A percentile compares a stretch with the other conserved stretches of the same genome.
Evolutionary conservation across 2,113 vertebrate species (phyloP).

Genomic region (Meles meles): DNA sequence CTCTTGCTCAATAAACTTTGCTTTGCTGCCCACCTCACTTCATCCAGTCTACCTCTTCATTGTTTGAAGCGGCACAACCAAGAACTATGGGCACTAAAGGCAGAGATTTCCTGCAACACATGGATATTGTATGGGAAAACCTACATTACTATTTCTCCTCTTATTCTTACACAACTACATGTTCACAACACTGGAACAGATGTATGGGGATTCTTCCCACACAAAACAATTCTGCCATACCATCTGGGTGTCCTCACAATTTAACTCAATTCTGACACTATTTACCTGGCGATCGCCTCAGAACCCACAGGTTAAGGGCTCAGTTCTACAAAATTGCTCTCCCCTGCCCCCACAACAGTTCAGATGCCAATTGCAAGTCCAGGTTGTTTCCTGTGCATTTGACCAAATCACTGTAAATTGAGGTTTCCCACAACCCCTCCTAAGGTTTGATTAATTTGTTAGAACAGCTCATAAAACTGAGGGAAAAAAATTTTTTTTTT

Average conservation of each 20-base stretch:
- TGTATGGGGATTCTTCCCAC: not conserved
- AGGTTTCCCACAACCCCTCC: not conserved
- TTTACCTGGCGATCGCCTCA: not conserved
- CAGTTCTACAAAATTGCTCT: not conserved
- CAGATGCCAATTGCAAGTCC: not conserved
- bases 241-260: not conserved
- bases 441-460: not conserved
- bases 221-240: not conserved
- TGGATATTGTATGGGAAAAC: not conserved
- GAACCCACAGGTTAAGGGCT: not conserved
- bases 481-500: not conserved
- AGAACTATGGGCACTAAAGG: not conserved
- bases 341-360: not conserved
- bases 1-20: not conserved
- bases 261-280: not conserved
- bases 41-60: not conserved
- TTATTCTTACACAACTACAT: too few relatives aligned
- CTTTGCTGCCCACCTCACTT: not conserved
- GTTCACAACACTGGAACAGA: not conserved
- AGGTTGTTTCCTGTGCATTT: not conserved
- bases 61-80: not conserved
- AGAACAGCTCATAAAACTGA: not conserved
- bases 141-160: not conserved
- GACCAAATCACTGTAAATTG: not conserved
- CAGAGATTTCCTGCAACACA: not conserved